Evolutionary conservation across 2,888 invertebrate species (phyloP), one percentile per base, ranked within the genome.

Genomic region (Chironomus tentans): DNA sequence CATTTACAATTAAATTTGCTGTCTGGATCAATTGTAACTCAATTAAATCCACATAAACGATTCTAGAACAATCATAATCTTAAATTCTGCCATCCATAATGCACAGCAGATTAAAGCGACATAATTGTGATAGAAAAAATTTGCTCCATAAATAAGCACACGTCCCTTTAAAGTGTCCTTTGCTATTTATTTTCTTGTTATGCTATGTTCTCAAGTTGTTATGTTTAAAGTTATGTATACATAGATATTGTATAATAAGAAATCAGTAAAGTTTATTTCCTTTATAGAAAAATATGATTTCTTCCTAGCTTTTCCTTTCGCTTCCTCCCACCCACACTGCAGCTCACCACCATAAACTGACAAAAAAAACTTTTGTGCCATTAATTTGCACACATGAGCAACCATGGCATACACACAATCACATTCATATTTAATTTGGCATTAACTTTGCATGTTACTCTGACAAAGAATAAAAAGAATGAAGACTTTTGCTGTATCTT

Each of bases 341-440:
- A 50, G 7, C 50, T 50, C 15, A 50, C 50, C 50, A 50, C 50
- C 50, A 50, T 50, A 13, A 50, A 50, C 50, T 13, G 10, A 46
- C 24, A 61, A 61, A 15, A 21, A 18, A 18, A 62, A 22, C 22
- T 62, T 62, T 21, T 72, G 50, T 71, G 28, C 62, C 72, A 72
- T 72, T 72, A 72, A 72, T 72, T 72, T 72, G 72, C 72, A 72
- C 72, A 72, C 72, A 72, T 72, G 72, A 72, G 22, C 72, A 72
- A 38, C 61, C 72, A 72, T 15, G 72, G 61, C 72, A 28, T 61
- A 72, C 62, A 72, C 38, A 72, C 72, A 72, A 61, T 61, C 72
- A 62, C 62, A 72, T 72, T 72, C 72, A 72, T 72, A 72, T 72
- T 72, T 72, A 72, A 72, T 72, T 72, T 72, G 72, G 72, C 72